A percentile compares a stretch with the other conserved stretches of the same genome.
These are phyloP conservation scores for Myotis findleyi DNA, from an alignment of 2,797 vertebrate genomes.

Conservation along the genomic window DNA sequence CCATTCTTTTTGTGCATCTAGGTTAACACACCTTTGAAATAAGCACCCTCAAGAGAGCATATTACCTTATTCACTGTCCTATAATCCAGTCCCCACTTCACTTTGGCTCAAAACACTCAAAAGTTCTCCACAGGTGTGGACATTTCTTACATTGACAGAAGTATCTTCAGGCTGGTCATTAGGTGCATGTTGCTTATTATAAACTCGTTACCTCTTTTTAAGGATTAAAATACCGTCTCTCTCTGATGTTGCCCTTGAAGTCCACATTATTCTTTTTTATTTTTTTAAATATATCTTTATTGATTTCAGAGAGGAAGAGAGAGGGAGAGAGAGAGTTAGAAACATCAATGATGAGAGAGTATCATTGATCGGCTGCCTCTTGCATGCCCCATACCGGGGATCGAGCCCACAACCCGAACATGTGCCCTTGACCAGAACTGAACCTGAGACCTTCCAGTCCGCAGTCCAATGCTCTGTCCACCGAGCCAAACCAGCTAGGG, in stretches of 20 bases:
- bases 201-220: background rate
- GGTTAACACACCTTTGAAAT: background rate
- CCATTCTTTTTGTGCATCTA: background rate
- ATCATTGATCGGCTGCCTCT: no score
- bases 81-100: background rate
- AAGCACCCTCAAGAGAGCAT: background rate
- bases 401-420: no score
- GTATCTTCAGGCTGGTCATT: background rate
- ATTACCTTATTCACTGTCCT: background rate
- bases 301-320: no score
- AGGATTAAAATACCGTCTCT: background rate
- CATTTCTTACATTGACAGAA: background rate
- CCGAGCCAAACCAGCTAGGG: no score
- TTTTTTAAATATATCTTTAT: no score
- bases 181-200: background rate
- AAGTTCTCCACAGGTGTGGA: background rate
- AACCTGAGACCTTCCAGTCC: no score
- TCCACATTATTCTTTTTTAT: background rate
- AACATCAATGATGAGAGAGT: no score
- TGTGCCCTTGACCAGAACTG: no score
- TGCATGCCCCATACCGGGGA: no score
- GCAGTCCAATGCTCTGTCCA: no score
- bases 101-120: background rate
- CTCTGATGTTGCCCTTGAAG: background rate
- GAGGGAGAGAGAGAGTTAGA: no score